Base-by-base conservation (phyloP, 2,888 invertebrate genomes). In the Epinotia brunnichana region DNA sequence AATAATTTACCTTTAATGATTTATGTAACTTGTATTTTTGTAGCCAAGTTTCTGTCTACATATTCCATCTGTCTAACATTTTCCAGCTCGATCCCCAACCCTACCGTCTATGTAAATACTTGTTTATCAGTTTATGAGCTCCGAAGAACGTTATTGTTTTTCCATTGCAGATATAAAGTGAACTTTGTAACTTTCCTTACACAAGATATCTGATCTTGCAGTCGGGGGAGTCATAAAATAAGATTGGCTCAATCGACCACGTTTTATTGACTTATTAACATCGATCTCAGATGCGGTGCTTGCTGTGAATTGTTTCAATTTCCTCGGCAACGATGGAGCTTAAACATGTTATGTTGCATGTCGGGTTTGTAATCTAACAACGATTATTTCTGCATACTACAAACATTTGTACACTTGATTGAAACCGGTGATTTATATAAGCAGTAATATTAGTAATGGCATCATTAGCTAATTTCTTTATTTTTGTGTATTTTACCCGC, bases 181-280 rank as follows among this genome's bases (percentile, higher is more conserved):
- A 78, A 82, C 81, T 81, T 83, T 81, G 84, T 81, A 86, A 86
- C 81, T 86, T 87, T 87, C 80, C 81, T 80, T 82, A 79, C 48
- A 61, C 60, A 63, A 69, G 67, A 62, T 80, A 83, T 83, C 86
- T 88, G 89, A 89, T 86, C 85, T 78, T 82, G 85, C 84, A 84
- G 85, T 80, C 88, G 74, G 82, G 90, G 88, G 90, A 88, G 85
- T 88, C 89, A 82, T 91, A 90, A 91, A 91, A 87, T 83, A 86
- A 89, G 91, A 91, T 91, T 91, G 90, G 86, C 82, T 84, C 88
- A 87, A 89, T 90, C 88, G 89, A 83, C 85, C 85, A 83, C 85
- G 86, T 84, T 90, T 90, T 90, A 90, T 89, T 88, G 90, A 89
- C 90, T 90, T 90, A 90, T 90, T 90, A 90, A 90, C 76, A 90